Evolutionary conservation across 2,113 vertebrate genomes (phyloP).

Genomic region (Austrofundulus limnaeus): DNA sequence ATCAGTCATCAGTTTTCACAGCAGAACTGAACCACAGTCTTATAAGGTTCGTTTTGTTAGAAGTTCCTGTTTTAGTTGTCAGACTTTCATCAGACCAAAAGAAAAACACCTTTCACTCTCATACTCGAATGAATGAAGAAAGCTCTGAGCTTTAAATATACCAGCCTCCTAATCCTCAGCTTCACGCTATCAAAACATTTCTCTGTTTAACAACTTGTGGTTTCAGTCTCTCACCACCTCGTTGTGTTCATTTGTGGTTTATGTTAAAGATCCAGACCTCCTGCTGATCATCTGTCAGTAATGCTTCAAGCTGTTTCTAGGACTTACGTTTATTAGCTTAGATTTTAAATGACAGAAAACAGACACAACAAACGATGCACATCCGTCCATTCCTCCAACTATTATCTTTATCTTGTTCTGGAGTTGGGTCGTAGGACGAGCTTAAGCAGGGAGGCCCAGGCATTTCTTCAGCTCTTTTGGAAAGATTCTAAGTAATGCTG

Average conservation of each 20-base stretch:
- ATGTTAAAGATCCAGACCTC: not conserved
- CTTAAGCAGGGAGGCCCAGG: no score
- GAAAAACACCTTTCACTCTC: not conserved
- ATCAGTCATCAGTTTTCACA: no score
- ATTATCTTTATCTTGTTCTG: no score
- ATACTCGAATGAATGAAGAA: not conserved
- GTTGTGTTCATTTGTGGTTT: not conserved
- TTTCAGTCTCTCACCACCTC: not conserved
- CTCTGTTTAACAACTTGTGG: not conserved
- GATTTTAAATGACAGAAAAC: not conserved
- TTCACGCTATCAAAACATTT: not conserved
- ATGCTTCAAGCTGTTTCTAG: not conserved
- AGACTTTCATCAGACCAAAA: not conserved
- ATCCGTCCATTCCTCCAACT: no score
- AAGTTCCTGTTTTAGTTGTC: not conserved
- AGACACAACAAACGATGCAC: no score
- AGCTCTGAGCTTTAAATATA: not conserved
- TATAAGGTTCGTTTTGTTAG: no score
- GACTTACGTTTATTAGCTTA: not conserved
- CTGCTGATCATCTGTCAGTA: not conserved
- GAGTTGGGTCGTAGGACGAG: no score
- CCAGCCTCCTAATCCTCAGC: not conserved
- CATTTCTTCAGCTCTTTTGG: no score
- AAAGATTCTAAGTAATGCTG: no score
- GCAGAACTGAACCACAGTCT: not conserved